Base-by-base conservation (phyloP, 1,140 invertebrate species). In the Ceratina australensis region DNA sequence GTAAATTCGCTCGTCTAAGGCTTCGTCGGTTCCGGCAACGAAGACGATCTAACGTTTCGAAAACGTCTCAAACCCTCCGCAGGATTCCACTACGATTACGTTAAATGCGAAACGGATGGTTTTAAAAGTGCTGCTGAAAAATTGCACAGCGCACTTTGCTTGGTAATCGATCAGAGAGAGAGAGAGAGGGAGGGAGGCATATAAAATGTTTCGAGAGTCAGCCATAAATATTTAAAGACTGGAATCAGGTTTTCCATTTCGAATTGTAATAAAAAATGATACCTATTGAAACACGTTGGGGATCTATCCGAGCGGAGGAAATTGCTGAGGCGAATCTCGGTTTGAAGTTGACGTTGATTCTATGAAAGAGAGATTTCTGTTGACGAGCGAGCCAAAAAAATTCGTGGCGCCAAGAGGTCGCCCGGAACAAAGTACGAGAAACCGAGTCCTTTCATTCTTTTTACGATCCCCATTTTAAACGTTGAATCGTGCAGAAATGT, bases 1-100 rank as follows among this genome's bases (percentile, higher is more conserved):
- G 83, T 86, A 86, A 87, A 84, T 84, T 78, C 74, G 15, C 56
- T 16, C 65, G 57, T 68, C 47, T 86, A 86, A 69, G 86, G 86
- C 83, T 87, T 86, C 86, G 69, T 73, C 66, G 49, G 26, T 77
- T 76, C 63, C 79, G 56, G 42, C n/a, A 59, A 42, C 8, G 8
- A 66, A 68, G 68, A 76, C 59, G 22, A 26, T 42, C 33, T 42
- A n/a, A 15, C 13, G 3, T 12, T 68, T 28, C 24, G n/a, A n/a
- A 22, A 20, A 22, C 10, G 54, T 57, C 18, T 20, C 54, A 18
- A n/a, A n/a, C 18, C 16, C 50, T 16, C 50, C 50, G 13, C 0
- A 52, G 50, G 50, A 52, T 52, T 52, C 16, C 50, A 52, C 3
- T 18, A 20, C 20, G n/a, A 64, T 42, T 64, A n/a, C 63, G 20